Conservation (phyloP, 2,888 invertebrate species). For the Cantharis nigra region DNA sequence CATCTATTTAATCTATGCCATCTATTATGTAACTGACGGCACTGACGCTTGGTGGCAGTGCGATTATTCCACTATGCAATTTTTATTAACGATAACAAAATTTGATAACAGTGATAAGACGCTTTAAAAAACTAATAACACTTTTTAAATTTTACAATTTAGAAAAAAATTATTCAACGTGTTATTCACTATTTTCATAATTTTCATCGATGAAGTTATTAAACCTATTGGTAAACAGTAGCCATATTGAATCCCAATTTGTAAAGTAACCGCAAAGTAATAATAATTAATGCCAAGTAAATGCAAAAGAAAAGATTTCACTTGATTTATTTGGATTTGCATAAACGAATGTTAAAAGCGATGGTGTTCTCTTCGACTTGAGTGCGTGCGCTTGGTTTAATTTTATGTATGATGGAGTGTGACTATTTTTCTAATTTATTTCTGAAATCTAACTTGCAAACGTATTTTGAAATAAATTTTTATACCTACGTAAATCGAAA, state of each 20-base stretch:
- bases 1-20: no score
- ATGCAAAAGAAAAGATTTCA: neutral
- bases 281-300: constrained; percentile 28
- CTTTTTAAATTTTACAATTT: neutral
- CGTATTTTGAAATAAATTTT: neutral
- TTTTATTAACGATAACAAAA: neutral
- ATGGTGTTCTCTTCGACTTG: neutral
- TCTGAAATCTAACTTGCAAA: neutral
- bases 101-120: neutral
- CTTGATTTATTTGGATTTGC: neutral
- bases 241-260: constrained; percentile 44
- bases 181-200: neutral
- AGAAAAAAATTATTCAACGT: neutral
- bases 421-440: neutral
- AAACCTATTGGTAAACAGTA: constrained; percentile 30
- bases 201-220: neutral
- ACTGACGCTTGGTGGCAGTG: neutral
- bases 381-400: neutral
- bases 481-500: neutral
- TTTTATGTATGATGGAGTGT: neutral
- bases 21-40: no score
- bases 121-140: neutral
- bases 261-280: constrained; percentile 34
- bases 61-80: neutral
- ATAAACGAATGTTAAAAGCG: neutral